Evolutionary conservation across 2,797 vertebrate genomes (phyloP), one percentile per base, ranked within the genome.

Genomic region (Mormyrops attenuatus): DNA sequence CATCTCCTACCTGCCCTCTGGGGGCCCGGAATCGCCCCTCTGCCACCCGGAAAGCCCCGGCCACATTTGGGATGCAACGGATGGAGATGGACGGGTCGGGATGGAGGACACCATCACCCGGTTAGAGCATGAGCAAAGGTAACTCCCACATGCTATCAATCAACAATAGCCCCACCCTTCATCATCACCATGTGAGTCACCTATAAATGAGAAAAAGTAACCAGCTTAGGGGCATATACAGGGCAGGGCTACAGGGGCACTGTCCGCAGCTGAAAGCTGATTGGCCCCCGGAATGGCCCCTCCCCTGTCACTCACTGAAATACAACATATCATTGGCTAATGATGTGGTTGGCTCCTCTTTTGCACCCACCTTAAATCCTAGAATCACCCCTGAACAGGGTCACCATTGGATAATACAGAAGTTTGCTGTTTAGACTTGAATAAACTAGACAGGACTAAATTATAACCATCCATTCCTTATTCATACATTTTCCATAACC

Each of bases 91-190:
- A 97, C 41, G 92, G 95, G 0, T 95, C 90, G 95, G 96, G 49
- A 80, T 97, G 92, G 96, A 96, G 55, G 93, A 38, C 11, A 6
- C 85, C 15, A 20, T 50, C 26, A 6, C 96, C 17, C 94, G 96
- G 88, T 91, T 97, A 3, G 96, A 96, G 89, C 95, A 96, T 89
- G 96, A 97, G 2, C 96, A 96, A 92, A 96, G 96, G 96, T 96
- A 15, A 38, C n/a, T 7, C 50, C 85, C 34, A 38, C 30, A 38
- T 3, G 11, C 55, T 85, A 1, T 69, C 87, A 17, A 15, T 87
- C 53, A 38, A 26, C 73, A 20, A 41, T 80, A 44, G 41, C 34
- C 34, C 73, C 2, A 2, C 17, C 38, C 73, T 20, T 80, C 38
- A 80, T 8, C 66, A 20, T 80, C 15, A n/a, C 41, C 38, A 11